A percentile compares a stretch with the other conserved stretches of the same genome.
Conservation (phyloP, 2,113 vertebrate genomes). For the Corydoras sp. region DNA sequence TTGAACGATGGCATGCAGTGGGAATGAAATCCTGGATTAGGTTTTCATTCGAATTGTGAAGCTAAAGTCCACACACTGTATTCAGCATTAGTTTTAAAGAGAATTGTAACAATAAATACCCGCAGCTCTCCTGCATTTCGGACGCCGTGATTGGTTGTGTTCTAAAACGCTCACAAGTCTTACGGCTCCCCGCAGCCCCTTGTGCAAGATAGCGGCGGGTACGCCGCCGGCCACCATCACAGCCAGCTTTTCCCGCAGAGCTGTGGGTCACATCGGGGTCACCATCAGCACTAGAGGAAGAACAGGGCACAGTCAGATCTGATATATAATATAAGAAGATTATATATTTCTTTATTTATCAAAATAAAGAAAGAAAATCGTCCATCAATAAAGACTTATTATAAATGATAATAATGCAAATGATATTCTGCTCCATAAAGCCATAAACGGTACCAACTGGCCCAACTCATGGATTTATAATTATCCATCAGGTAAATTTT, state of each 20-base stretch:
- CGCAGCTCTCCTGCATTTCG: conserved; percentile 65
- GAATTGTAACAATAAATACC: conserved; percentile 49
- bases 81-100: background rate
- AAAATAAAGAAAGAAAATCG: too few relatives aligned
- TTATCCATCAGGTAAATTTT: too few relatives aligned
- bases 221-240: conserved; percentile 54
- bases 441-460: too few relatives aligned
- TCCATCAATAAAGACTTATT: too few relatives aligned
- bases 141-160: conserved; percentile 69
- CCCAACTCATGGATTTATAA: too few relatives aligned
- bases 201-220: conserved; percentile 57
- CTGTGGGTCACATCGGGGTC: conserved; percentile 49
- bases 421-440: too few relatives aligned
- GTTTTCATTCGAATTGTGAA: too few relatives aligned
- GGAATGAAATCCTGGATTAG: too few relatives aligned
- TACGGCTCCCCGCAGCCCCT: conserved; percentile 50
- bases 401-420: too few relatives aligned
- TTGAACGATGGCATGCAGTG: too few relatives aligned
- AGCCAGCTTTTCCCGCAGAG: conserved; percentile 47
- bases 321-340: too few relatives aligned
- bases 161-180: conserved; percentile 66
- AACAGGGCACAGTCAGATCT: background rate
- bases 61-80: background rate
- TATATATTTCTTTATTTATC: too few relatives aligned
- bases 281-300: conserved; percentile 38